Conservation (phyloP, 1,140 invertebrate genomes). For the Bombus turneri region DNA sequence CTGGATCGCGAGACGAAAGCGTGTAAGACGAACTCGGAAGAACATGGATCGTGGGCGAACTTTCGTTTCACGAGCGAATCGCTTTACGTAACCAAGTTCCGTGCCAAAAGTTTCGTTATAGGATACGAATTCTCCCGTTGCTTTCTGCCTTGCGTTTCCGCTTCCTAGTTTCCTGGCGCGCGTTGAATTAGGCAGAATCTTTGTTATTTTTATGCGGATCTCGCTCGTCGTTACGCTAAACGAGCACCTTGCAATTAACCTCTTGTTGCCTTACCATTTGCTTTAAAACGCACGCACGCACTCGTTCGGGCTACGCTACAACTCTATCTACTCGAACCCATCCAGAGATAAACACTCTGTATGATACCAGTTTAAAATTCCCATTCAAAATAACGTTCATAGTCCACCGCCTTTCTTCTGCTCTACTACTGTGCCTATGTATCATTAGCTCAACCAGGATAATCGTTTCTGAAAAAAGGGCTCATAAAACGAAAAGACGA, state of each 20-base stretch:
- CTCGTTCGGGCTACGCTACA: no score
- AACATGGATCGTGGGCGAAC: constrained; percentile 27
- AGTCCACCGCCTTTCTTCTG: no score
- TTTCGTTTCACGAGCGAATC: constrained; percentile 52
- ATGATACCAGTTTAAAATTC: no score
- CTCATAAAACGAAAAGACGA: no score
- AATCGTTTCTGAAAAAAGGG: no score
- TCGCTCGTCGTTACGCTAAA: neutral
- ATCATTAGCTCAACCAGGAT: no score
- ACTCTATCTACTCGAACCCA: no score
- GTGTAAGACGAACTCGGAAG: constrained; percentile 36
- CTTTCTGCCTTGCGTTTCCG: constrained; percentile 43
- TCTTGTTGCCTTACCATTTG: no score
- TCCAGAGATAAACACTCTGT: no score
- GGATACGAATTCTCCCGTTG: constrained; percentile 38
- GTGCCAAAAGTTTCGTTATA: constrained; percentile 50
- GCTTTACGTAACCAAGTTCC: constrained; percentile 59
- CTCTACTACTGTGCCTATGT: no score
- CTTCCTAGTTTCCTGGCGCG: constrained; percentile 41
- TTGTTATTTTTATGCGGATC: neutral
- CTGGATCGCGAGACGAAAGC: neutral
- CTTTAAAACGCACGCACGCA: no score
- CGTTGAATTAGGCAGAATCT: neutral
- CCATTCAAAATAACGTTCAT: no score
- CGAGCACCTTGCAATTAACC: neutral